phyloP scores from a whole-genome alignment of 2,113 vertebrate genomes.

The Tyto alba region DNA sequence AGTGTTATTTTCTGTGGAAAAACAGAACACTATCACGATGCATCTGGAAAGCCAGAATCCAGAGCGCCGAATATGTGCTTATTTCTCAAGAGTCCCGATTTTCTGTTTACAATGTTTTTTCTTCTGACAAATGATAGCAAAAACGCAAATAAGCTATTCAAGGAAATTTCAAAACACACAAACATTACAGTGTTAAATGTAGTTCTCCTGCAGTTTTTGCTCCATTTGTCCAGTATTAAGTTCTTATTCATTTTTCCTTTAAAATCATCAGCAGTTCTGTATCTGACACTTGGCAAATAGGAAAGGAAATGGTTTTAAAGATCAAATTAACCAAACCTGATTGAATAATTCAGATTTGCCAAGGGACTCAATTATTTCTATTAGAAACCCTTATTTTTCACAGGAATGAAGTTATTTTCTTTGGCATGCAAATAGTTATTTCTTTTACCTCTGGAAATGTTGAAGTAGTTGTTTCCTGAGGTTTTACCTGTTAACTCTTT shows the following conservation, averaged over 20 bases:
- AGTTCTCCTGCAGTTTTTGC: neutral
- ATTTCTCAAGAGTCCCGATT: neutral
- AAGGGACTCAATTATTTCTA: slow-evolving; percentile 62
- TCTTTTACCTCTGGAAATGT: slow-evolving; percentile 51
- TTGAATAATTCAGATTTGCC: slow-evolving; percentile 54
- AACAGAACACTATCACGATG: neutral
- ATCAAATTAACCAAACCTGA: slow-evolving; percentile 55
- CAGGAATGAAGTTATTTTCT: slow-evolving; percentile 40
- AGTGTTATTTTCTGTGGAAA: neutral
- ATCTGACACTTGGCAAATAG: slow-evolving; percentile 35
- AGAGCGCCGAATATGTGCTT: neutral
- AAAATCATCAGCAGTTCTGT: slow-evolving; percentile 15
- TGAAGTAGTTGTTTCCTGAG: slow-evolving; percentile 44
- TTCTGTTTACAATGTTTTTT: neutral
- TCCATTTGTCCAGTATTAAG: neutral
- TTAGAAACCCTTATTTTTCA: slow-evolving; percentile 41
- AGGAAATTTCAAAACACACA: neutral
- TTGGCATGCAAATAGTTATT: slow-evolving; percentile 51
- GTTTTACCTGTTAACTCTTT: slow-evolving; percentile 23
- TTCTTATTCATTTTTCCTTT: neutral
- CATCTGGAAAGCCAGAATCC: neutral
- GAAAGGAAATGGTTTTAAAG: slow-evolving; percentile 43
- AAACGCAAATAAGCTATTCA: neutral
- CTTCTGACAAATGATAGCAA: neutral
- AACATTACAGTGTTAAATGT: neutral